These are phyloP conservation scores for Syrrhaptes paradoxus DNA, from an alignment of 2,113 vertebrate species.

Conservation along the genomic window DNA sequence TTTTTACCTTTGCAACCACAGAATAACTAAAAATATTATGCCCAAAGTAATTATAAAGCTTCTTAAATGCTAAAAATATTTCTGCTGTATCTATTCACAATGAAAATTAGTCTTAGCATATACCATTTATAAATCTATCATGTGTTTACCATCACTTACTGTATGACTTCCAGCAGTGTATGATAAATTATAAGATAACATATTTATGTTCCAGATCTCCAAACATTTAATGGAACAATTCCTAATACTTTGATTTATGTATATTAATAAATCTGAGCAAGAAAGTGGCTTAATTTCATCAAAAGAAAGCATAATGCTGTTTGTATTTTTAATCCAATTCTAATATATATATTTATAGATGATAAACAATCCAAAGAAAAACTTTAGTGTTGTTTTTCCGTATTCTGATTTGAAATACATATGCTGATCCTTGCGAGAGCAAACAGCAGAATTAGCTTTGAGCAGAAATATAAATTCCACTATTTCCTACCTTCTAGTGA, in stretches of 20 bases:
- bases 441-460: background rate
- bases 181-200: background rate
- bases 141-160: background rate
- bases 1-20: background rate
- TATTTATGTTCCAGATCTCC: background rate
- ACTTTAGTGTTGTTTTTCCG: background rate
- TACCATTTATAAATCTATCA: background rate
- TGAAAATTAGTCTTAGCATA: background rate
- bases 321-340: background rate
- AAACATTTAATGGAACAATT: background rate
- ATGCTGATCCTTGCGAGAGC: background rate
- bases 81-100: background rate
- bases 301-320: background rate
- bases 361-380: background rate
- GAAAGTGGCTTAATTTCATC: background rate
- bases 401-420: background rate
- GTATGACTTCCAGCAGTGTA: background rate
- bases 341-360: background rate
- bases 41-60: background rate
- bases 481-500: constrained; percentile 82
- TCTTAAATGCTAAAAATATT: background rate
- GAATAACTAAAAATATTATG: background rate
- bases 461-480: constrained; percentile 8
- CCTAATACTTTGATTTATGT: background rate
- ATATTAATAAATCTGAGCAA: background rate